Percentiles rank a stretch among this genome's conserved stretches.
Conservation (phyloP, 2,113 vertebrate species). For the Xiphorhynchus elegans region DNA sequence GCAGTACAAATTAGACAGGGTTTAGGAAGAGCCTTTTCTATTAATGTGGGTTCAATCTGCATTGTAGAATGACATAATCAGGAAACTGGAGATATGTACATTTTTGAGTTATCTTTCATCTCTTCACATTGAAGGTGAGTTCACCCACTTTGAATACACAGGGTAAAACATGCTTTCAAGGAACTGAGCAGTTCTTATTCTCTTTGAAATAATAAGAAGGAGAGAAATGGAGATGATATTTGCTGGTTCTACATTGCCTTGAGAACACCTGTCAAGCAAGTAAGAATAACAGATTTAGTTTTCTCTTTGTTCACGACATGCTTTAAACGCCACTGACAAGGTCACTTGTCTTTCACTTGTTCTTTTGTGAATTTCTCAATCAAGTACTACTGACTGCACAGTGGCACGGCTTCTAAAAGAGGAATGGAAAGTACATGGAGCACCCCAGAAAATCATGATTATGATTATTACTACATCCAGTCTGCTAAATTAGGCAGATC, state of each 20-base stretch:
- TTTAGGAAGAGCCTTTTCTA: neutral
- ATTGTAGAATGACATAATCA: neutral
- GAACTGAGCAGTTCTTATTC: neutral
- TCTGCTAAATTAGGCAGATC: neutral
- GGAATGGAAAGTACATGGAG: neutral
- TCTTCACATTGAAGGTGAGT: neutral
- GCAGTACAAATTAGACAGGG: neutral
- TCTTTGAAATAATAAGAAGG: neutral
- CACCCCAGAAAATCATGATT: neutral
- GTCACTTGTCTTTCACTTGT: neutral
- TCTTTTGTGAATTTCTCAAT: neutral
- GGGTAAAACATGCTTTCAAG: neutral
- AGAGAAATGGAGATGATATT: neutral
- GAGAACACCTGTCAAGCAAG: neutral
- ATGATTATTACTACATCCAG: neutral
- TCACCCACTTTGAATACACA: neutral
- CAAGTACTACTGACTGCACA: neutral
- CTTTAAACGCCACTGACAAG: neutral
- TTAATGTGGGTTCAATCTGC: neutral
- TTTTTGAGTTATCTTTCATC: neutral
- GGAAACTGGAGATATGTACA: neutral
- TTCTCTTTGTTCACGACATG: neutral
- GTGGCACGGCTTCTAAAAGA: neutral
- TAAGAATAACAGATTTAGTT: neutral
- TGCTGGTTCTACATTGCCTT: neutral